Percentiles rank a stretch among this genome's conserved stretches.
Evolutionary conservation across 2,888 invertebrate species (phyloP).

Genomic region (Zootermopsis nevadensis): DNA sequence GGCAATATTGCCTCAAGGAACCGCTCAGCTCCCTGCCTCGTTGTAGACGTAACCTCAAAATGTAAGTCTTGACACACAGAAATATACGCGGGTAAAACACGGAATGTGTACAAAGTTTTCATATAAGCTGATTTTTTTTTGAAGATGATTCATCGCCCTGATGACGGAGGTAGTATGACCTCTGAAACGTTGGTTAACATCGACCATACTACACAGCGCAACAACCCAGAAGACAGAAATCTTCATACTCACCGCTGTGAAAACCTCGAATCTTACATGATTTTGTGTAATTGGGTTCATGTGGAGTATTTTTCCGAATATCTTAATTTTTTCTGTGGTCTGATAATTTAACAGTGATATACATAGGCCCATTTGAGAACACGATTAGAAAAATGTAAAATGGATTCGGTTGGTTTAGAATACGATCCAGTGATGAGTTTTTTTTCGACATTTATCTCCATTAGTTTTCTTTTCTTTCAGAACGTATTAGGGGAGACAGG

Average conservation of each 20-base stretch:
- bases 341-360: too few relatives aligned
- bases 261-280: not conserved
- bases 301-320: not conserved
- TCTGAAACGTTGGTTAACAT: too few relatives aligned
- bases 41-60: constrained; percentile 72
- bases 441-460: too few relatives aligned
- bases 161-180: not conserved
- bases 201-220: too few relatives aligned
- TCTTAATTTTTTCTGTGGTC: not conserved
- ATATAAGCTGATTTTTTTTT: not conserved
- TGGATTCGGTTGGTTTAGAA: not conserved
- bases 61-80: constrained; percentile 63
- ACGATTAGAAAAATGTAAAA: too few relatives aligned
- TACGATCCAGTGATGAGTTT: too few relatives aligned
- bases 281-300: too few relatives aligned
- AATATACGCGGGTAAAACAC: not conserved
- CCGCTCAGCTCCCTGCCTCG: constrained; percentile 79
- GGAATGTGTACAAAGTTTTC: not conserved
- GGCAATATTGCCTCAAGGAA: constrained; percentile 87
- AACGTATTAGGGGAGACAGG: too few relatives aligned
- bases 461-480: too few relatives aligned
- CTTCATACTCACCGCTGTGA: too few relatives aligned
- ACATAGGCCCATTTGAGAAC: too few relatives aligned
- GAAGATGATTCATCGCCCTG: not conserved
- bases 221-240: too few relatives aligned